Conservation (phyloP, 2,113 vertebrate genomes). For the Macaca mulatta region DNA sequence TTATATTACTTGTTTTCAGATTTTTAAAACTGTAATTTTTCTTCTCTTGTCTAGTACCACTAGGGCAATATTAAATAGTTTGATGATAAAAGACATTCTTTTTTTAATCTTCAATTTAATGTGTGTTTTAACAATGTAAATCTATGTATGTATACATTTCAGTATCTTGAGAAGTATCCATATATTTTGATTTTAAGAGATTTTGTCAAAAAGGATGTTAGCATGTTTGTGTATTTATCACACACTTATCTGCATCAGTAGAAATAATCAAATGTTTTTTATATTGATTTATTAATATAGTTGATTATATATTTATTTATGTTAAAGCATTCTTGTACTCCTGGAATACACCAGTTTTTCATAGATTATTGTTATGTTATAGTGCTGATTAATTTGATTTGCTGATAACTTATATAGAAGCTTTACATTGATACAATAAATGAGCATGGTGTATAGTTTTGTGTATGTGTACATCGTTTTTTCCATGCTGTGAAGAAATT, state of each 20-base stretch:
- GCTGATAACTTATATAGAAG: not conserved
- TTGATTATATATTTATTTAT: not conserved
- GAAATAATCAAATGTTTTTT: not conserved
- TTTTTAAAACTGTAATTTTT: not conserved
- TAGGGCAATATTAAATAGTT: not conserved
- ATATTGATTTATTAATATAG: not conserved
- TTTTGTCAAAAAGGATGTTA: not conserved
- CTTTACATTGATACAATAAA: not conserved
- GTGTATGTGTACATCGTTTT: not conserved
- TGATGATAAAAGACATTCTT: not conserved
- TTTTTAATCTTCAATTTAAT: not conserved
- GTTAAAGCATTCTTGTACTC: not conserved
- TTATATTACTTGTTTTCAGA: not conserved
- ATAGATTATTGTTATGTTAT: not conserved
- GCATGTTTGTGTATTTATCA: not conserved
- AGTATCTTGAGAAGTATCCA: not conserved
- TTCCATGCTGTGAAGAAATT: not conserved
- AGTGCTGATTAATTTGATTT: not conserved
- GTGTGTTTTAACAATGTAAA: not conserved
- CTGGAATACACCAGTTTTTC: not conserved
- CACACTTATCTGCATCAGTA: not conserved
- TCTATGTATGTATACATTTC: not conserved
- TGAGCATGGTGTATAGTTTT: not conserved
- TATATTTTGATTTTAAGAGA: not conserved
- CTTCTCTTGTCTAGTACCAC: not conserved